Evolutionary conservation across 1,140 invertebrate species (phyloP).

Genomic region (Cotesia typhae): DNA sequence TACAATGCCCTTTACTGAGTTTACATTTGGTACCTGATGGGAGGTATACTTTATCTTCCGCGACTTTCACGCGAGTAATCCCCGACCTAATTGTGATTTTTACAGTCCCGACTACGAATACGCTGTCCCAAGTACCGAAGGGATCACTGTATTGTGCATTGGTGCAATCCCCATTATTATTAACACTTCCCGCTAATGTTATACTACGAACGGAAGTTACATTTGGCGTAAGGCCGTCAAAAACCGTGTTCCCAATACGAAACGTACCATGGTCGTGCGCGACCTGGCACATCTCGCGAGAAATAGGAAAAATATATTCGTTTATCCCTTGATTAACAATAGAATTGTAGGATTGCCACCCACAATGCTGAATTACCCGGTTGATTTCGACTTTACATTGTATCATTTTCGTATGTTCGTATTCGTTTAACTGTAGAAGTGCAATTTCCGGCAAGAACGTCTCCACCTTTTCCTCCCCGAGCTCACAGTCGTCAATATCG

Average conservation of each 20-base stretch:
- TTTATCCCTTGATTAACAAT: too few relatives aligned
- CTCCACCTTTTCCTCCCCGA: not conserved
- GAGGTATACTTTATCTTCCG: slow-evolving; percentile 32
- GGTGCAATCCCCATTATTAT: too few relatives aligned
- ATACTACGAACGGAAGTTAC: too few relatives aligned
- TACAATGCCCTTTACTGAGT: slow-evolving; percentile 30
- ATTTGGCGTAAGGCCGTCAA: too few relatives aligned
- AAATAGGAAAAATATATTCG: too few relatives aligned
- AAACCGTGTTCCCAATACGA: not conserved
- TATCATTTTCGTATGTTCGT: not conserved
- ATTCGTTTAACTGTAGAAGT: slow-evolving; percentile 12
- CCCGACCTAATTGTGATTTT: slow-evolving; percentile 22
- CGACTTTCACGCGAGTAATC: slow-evolving; percentile 2
- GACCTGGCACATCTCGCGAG: too few relatives aligned
- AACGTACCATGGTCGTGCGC: too few relatives aligned
- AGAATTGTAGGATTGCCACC: too few relatives aligned
- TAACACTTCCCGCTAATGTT: too few relatives aligned
- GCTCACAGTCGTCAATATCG: slow-evolving; percentile 11
- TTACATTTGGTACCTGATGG: slow-evolving; percentile 25
- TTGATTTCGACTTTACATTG: slow-evolving; percentile 21
- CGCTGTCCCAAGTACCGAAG: too few relatives aligned
- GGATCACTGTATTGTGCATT: too few relatives aligned
- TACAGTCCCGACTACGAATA: slow-evolving; percentile 23
- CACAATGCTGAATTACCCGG: not conserved
- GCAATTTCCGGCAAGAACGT: not conserved